Base-by-base conservation (phyloP, 2,797 vertebrate species). In the Pelochelys cantorii region DNA sequence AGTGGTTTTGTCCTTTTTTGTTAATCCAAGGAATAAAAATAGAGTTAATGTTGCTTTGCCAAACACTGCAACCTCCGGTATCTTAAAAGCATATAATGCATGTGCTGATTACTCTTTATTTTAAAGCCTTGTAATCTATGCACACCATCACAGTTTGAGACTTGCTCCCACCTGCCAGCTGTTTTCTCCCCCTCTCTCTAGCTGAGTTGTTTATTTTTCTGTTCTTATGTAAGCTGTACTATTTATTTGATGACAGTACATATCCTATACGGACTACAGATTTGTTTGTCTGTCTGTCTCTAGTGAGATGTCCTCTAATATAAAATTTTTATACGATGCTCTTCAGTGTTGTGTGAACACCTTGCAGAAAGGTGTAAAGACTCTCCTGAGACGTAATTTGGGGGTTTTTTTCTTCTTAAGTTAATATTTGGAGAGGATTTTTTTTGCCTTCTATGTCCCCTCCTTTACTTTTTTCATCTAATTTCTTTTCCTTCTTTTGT, bases 51-150 rank as follows among this genome's bases (percentile, higher is more conserved):
- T 97, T 89, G 68, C 34, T 97, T 93, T 94, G 82, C 83, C 82
- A 87, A 92, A 54, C 90, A 95, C 87, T 96, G 48, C 81, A 89
- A 90, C 87, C 84, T 81, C 14, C 23, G n/a, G 81, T 95, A 84
- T 96, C 97, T 97, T 90, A 96, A 95, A 97, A 92, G 60, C 7
- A 1, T 85, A 86, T 82, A 96, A 95, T 95, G 79, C 48, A 31
- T 90, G 82, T 93, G 85, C 90, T 97, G 95, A 97, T 97, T 97
- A 85, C 86, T 89, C 94, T 95, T 96, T 95, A 83, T 97, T 96
- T 96, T 85, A 96, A 92, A 83, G 29, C 75, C 59, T 71, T 22
- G 57, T 95, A 95, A 93, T 97, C 90, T 89, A 53, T 88, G 54
- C 88, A 52, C 77, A 60, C 87, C 56, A 4, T 83, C 25, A 0